Evolutionary conservation across 2,797 vertebrate species (phyloP).

Genomic region (Novumbra hubbsi): DNA sequence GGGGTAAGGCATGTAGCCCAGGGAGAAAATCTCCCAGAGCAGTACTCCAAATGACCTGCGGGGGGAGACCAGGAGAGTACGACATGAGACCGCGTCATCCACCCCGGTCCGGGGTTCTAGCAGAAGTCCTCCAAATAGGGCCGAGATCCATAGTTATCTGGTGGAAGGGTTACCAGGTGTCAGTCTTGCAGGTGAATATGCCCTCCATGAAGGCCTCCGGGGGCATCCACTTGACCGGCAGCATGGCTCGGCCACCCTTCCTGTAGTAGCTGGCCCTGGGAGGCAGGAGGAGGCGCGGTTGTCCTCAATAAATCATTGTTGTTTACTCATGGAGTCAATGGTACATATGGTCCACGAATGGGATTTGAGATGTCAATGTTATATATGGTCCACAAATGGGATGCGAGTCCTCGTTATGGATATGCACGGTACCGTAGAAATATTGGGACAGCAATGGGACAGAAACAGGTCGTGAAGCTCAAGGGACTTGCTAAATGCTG

Average conservation of each 20-base stretch:
- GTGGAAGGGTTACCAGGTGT: constrained; percentile 80
- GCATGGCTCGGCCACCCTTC: constrained; percentile 87
- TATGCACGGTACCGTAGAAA: no score
- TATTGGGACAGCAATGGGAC: not conserved
- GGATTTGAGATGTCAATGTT: no score
- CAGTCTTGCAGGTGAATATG: constrained; percentile 93
- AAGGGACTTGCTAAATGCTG: not conserved
- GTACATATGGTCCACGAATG: not conserved
- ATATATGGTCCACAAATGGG: not conserved
- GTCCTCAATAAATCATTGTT: not conserved
- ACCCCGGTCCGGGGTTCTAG: not conserved
- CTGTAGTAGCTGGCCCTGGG: constrained; percentile 90
- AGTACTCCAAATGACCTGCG: constrained; percentile 94
- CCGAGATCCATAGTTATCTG: not conserved
- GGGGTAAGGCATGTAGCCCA: constrained; percentile 93
- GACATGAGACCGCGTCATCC: not conserved
- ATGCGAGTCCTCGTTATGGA: not conserved
- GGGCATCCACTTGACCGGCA: constrained; percentile 94
- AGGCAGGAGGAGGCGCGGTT: not conserved
- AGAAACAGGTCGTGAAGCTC: not conserved
- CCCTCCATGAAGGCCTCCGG: constrained; percentile 94
- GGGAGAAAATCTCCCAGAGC: constrained; percentile 93
- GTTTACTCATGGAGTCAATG: no score
- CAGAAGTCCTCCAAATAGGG: not conserved
- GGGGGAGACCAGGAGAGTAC: constrained; percentile 52